A percentile compares a stretch with the other conserved stretches of the same genome.
phyloP scores from a whole-genome alignment of 2,113 vertebrate species.

The Macheiramphus alcinus region DNA sequence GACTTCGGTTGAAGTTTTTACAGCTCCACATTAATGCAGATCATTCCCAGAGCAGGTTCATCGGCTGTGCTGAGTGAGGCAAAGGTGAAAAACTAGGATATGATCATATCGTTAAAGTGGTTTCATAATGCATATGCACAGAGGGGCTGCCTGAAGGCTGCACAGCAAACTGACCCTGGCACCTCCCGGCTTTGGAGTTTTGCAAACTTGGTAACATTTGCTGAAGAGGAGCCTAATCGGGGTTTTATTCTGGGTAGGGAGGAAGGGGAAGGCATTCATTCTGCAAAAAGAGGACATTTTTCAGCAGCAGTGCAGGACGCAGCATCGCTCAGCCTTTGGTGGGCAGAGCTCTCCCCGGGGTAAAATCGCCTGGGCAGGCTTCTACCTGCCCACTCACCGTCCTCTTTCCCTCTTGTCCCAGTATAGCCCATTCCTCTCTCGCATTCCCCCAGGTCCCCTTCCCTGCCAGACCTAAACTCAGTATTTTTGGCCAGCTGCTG shows the following conservation, averaged over 20 bases:
- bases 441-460: not conserved
- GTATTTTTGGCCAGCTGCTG: not conserved
- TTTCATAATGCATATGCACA: not conserved
- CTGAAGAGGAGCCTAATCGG: not conserved
- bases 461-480: fast-evolving
- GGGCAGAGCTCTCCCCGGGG: not conserved
- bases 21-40: conserved; percentile 47
- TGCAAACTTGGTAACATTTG: not conserved
- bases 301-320: not conserved
- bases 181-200: not conserved
- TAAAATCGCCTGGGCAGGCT: not conserved
- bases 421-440: not conserved
- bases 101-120: not conserved
- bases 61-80: not conserved
- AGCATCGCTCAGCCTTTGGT: not conserved
- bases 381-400: not conserved
- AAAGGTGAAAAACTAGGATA: conserved; percentile 11
- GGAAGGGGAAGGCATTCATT: not conserved
- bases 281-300: not conserved
- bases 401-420: not conserved
- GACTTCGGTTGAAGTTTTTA: conserved; percentile 29
- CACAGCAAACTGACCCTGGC: not conserved
- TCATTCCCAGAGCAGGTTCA: conserved; percentile 46
- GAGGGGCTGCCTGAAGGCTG: conserved; percentile 15
- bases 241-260: not conserved